These are phyloP conservation scores for Drosophila cyrtoloma DNA, from an alignment of 2,888 invertebrate species.

Conservation along the genomic window DNA sequence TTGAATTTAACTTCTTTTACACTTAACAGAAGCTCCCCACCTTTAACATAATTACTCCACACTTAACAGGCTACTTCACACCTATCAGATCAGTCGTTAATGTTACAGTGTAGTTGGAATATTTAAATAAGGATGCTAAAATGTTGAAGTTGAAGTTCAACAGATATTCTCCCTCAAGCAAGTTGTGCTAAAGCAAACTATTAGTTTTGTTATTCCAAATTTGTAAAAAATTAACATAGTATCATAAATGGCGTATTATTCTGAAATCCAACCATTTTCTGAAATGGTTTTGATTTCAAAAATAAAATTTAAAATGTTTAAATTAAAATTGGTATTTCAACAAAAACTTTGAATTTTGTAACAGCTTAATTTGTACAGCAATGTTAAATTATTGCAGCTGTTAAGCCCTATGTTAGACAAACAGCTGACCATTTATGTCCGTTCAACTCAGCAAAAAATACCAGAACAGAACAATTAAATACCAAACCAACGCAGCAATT, in stretches of 20 bases:
- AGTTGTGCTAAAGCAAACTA: not conserved
- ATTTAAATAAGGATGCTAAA: not conserved
- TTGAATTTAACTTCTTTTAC: not conserved
- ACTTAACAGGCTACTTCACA: conserved; percentile 6
- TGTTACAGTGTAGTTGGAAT: not conserved
- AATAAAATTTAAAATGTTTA: not conserved
- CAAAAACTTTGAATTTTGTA: not conserved
- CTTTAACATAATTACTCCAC: conserved; percentile 19
- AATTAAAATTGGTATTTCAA: not conserved
- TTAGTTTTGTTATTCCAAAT: not conserved
- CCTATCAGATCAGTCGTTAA: not conserved
- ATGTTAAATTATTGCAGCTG: conserved; percentile 16
- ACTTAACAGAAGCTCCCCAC: not conserved
- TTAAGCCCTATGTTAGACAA: conserved; percentile 25
- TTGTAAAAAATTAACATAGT: not conserved
- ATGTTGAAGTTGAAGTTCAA: not conserved
- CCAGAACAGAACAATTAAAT: conserved; percentile 52
- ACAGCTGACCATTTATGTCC: conserved; percentile 37
- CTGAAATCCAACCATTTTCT: not conserved
- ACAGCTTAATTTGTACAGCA: not conserved
- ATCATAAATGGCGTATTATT: not conserved
- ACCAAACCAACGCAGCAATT: conserved; percentile 59
- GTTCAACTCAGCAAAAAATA: conserved; percentile 52
- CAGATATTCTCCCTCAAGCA: not conserved
- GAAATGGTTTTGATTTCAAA: not conserved